Percentiles rank a stretch among this genome's conserved stretches.
Evolutionary conservation across 2,888 invertebrate genomes (phyloP).

Genomic region (Zhengitettix transpicula): DNA sequence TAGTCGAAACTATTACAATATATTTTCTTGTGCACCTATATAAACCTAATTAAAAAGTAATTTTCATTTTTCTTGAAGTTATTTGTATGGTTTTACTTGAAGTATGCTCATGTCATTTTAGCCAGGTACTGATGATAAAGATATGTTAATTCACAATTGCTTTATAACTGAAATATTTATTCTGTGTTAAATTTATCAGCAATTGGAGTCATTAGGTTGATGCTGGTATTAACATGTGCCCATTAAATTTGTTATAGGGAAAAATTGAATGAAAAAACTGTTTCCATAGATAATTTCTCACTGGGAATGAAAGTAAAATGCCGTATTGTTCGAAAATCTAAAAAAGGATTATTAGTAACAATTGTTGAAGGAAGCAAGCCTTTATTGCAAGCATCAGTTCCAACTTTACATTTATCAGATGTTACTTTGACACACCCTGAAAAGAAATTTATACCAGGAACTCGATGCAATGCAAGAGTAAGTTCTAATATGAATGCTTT

Average conservation of each 20-base stretch:
- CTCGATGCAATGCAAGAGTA: not conserved
- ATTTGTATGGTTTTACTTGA: no score
- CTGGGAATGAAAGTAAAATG: not conserved
- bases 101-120: no score
- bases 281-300: not conserved
- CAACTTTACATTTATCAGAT: not conserved
- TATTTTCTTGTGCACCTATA: no score
- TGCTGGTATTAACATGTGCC: no score
- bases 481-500: not conserved
- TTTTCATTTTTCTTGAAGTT: no score
- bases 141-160: no score
- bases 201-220: no score
- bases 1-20: no score
- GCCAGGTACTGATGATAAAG: no score
- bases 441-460: not conserved
- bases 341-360: not conserved
- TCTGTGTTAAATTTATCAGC: no score
- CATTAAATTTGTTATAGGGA: not conserved
- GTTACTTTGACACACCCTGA: not conserved
- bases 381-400: not conserved
- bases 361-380: not conserved
- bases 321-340: not conserved
- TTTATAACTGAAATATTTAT: no score
- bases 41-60: no score
- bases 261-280: not conserved